A percentile compares a stretch with the other conserved stretches of the same genome.
Conservation (phyloP, 2,113 vertebrate genomes). For the Carassius auratus region DNA sequence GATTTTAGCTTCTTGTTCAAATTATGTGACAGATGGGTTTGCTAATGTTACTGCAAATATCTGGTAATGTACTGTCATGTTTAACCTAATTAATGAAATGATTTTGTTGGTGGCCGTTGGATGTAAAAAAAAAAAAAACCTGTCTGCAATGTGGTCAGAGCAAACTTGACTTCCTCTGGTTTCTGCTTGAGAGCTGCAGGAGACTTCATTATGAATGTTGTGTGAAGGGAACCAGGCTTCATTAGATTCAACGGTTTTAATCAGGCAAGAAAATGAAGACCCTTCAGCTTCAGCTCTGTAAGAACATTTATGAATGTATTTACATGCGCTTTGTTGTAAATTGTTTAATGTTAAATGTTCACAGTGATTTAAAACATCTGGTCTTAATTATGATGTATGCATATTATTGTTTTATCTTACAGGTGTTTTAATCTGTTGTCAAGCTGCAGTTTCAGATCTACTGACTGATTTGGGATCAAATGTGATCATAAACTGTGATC, state of each 20-base stretch:
- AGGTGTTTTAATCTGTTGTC: background rate
- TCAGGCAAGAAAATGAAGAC: background rate
- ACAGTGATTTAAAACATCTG: background rate
- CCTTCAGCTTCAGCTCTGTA: slow-evolving; percentile 13
- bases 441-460: background rate
- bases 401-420: background rate
- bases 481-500: too few relatives aligned
- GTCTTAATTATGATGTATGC: background rate
- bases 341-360: background rate
- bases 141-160: too few relatives aligned
- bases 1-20: too few relatives aligned
- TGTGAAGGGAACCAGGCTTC: background rate
- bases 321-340: background rate
- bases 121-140: too few relatives aligned
- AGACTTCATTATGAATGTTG: too few relatives aligned
- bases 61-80: too few relatives aligned
- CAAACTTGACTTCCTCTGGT: too few relatives aligned
- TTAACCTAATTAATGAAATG: background rate
- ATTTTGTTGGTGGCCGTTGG: too few relatives aligned
- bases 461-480: background rate
- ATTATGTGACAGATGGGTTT: too few relatives aligned
- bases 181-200: too few relatives aligned
- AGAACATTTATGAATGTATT: too few relatives aligned
- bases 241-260: background rate
- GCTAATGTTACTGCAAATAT: too few relatives aligned